A percentile compares a stretch with the other conserved stretches of the same genome.
Conservation (phyloP, 1,140 invertebrate species). For the Holcopasites calliopsidis region DNA sequence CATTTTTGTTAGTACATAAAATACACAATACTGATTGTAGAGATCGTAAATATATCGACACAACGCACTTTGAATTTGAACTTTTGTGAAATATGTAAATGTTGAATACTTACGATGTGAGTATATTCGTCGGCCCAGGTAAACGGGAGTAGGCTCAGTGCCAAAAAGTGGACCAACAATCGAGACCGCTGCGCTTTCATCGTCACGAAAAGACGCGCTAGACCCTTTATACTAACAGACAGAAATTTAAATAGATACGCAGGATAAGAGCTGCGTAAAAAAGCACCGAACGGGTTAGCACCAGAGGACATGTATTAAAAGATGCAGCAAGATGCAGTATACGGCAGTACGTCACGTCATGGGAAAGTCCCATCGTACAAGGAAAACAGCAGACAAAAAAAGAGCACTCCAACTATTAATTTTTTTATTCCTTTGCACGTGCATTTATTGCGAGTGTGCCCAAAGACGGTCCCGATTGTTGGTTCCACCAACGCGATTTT, state of each 20-base stretch:
- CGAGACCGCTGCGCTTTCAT: slow-evolving; percentile 65
- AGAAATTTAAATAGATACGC: slow-evolving; percentile 57
- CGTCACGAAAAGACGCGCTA: slow-evolving; percentile 54
- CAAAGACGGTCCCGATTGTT: too few species aligned
- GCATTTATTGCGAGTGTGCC: too few species aligned
- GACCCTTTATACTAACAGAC: slow-evolving; percentile 54
- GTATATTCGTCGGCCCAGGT: slow-evolving; percentile 81
- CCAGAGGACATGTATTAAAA: slow-evolving; percentile 55
- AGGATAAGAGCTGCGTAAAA: slow-evolving; percentile 42
- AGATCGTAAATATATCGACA: neutral
- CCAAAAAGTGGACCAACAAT: slow-evolving; percentile 68
- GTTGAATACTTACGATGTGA: slow-evolving; percentile 81
- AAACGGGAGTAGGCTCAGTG: slow-evolving; percentile 64
- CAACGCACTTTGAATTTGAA: slow-evolving; percentile 4
- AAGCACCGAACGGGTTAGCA: slow-evolving; percentile 55
- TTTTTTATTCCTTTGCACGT: too few species aligned
- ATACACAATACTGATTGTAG: neutral
- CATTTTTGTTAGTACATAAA: neutral
- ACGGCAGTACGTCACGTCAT: too few species aligned
- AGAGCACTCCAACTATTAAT: slow-evolving; percentile 50
- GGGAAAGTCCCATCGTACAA: too few species aligned
- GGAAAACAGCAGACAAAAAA: too few species aligned
- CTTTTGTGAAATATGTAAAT: slow-evolving; percentile 31
- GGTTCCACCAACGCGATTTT: neutral
- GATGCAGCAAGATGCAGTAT: too few species aligned